Evolutionary conservation across 2,888 invertebrate genomes (phyloP), one percentile per base, ranked within the genome.

Genomic region (Acleris cristana): DNA sequence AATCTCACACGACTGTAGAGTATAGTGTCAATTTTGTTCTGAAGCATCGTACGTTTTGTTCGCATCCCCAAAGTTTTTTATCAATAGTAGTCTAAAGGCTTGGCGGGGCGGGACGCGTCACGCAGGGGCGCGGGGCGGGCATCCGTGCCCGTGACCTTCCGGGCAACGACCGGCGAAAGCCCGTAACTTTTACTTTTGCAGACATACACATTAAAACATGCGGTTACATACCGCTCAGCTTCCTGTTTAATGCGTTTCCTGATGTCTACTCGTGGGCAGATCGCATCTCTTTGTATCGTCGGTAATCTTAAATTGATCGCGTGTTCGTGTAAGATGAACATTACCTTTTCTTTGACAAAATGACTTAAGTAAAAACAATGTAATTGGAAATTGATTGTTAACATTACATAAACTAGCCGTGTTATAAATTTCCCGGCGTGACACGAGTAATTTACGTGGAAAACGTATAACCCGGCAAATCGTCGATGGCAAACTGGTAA

Each of bases 141-240:
- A 59, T 72, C 53, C 53, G 55, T 71, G 77, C 58, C 77, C 79
- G 69, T 78, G 79, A 77, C 81, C 82, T 81, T 81, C 79, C 26
- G 72, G 73, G 70, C 76, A 73, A 68, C 67, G 77, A 79, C 75
- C 74, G 71, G 68, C 71, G 70, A 60, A 67, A 72, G 73, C 76
- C 75, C 44, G 75, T 76, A 76, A 76, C 74, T 79, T 79, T 74
- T 67, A 67, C 67, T 67, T 63, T 67, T 53, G 30, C 53, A 8
- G 53, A 26, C 21, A 51, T 45, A 52, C 3, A 49, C 55, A 56
- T 21, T 44, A 44, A 40, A 48, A 53, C 34, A 19, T 66, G 67
- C 58, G 63, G 62, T 58, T 19, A n/a, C 14, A 40, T 40, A 14
- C 40, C 26, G 64, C 51, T 40, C 4, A 18, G 51, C 19, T 64